Evolutionary conservation across 2,113 vertebrate species (phyloP).

Genomic region (Scortum barcoo): DNA sequence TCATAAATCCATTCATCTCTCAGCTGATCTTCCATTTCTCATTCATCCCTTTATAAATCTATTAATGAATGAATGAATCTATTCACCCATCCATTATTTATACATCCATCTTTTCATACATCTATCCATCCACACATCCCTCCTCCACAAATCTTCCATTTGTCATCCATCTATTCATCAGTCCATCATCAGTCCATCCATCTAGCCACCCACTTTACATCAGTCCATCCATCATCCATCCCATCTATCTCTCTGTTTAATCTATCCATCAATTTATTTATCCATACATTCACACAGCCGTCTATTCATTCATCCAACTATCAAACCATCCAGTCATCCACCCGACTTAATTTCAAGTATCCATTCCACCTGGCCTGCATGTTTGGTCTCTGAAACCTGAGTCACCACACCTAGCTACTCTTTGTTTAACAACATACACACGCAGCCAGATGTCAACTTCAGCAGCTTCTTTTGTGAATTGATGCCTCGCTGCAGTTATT

Average conservation of each 20-base stretch:
- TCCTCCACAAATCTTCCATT: neutral
- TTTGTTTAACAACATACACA: neutral
- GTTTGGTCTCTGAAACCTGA: neutral
- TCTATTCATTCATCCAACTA: neutral
- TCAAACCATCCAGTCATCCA: neutral
- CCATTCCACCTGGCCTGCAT: neutral
- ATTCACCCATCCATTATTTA: neutral
- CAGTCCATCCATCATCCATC: neutral
- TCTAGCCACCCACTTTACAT: neutral
- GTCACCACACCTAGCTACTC: neutral
- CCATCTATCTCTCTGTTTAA: neutral
- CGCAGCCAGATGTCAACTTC: neutral
- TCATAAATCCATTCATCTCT: neutral
- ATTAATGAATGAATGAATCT: too few relatives aligned
- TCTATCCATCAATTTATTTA: neutral
- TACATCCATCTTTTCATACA: neutral
- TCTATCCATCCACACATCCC: neutral
- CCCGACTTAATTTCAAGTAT: neutral
- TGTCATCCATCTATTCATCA: neutral
- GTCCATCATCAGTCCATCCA: neutral
- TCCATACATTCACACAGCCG: neutral
- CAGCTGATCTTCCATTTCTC: neutral
- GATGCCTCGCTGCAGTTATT: neutral
- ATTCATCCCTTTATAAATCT: neutral
- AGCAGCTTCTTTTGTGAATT: neutral